phyloP scores from a whole-genome alignment of 2,888 invertebrate genomes.

The Priocnemis perturbator region DNA sequence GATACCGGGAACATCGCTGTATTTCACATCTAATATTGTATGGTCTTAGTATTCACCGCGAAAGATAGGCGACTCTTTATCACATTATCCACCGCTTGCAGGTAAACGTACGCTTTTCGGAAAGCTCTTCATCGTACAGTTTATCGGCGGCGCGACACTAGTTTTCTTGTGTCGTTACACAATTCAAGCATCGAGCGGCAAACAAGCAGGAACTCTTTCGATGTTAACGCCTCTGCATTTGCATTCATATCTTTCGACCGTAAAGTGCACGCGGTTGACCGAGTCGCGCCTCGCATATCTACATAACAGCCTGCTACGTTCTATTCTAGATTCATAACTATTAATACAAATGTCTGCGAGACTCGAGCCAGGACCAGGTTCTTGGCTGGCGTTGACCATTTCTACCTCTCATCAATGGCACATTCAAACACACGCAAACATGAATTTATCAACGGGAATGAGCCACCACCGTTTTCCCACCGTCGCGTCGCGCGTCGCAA shows the following conservation, averaged over 20 bases:
- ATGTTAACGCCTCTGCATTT: constrained; percentile 19
- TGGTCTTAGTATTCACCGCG: too few relatives aligned
- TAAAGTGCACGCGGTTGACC: constrained; percentile 56
- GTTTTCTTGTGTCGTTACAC: constrained; percentile 8
- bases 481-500: not conserved
- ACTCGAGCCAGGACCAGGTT: constrained; percentile 61
- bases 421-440: constrained; percentile 69
- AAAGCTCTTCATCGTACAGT: constrained; percentile 37
- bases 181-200: constrained; percentile 20
- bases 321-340: constrained; percentile 74
- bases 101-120: constrained; percentile 26
- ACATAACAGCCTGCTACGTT: constrained; percentile 56
- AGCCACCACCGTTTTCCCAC: not conserved
- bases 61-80: too few relatives aligned
- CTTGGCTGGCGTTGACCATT: constrained; percentile 61
- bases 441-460: constrained; percentile 70
- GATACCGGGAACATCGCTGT: too few relatives aligned
- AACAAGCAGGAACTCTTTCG: constrained; percentile 23
- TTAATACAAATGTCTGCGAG: constrained; percentile 70
- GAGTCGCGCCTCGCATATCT: constrained; percentile 57
- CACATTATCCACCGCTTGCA: too few relatives aligned
- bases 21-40: too few relatives aligned
- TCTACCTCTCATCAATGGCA: constrained; percentile 70
- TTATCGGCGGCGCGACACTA: constrained; percentile 26
- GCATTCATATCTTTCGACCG: constrained; percentile 46